phyloP scores from a whole-genome alignment of 2,888 invertebrate genomes.

The Lasioglossum vierecki region DNA sequence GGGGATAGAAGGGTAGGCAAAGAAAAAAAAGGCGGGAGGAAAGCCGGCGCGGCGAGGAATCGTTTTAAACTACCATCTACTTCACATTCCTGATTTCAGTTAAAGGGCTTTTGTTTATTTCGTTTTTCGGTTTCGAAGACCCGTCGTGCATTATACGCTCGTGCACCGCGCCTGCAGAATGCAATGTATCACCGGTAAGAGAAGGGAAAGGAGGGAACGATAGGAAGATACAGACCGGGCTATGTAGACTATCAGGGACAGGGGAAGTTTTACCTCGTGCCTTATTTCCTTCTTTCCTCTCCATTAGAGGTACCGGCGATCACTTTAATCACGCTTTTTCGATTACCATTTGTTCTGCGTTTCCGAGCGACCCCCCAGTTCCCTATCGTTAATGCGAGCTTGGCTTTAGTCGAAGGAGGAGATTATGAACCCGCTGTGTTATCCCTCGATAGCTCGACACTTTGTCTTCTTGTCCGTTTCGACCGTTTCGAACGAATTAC shows the following conservation, averaged over 20 bases:
- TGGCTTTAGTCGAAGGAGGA: conserved; percentile 8
- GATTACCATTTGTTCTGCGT: conserved; percentile 30
- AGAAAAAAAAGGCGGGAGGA: conserved; percentile 16
- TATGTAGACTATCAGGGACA: conserved; percentile 57
- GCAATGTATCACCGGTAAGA: conserved; percentile 59
- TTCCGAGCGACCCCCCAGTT: neutral
- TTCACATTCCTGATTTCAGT: conserved; percentile 79
- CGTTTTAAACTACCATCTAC: conserved; percentile 77
- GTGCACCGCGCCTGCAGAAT: conserved; percentile 54
- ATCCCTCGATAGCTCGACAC: neutral
- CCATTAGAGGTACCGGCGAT: conserved; percentile 60
- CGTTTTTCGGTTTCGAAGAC: conserved; percentile 67
- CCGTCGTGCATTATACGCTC: conserved; percentile 63
- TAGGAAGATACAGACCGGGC: conserved; percentile 23
- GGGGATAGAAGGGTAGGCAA: conserved; percentile 21
- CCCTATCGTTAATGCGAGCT: conserved; percentile 9
- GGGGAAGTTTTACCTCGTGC: conserved; percentile 37
- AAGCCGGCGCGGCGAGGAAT: conserved; percentile 56
- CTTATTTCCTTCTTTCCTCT: conserved; percentile 60
- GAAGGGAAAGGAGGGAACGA: conserved; percentile 14
- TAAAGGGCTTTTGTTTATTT: conserved; percentile 75
- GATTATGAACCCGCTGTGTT: neutral
- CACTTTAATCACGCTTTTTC: conserved; percentile 52
- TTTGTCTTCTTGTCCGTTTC: neutral
- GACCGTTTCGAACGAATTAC: neutral